Percentiles rank a stretch among this genome's conserved stretches.
Conservation (phyloP, 2,888 invertebrate species). For the Phoenoteleia sp. region DNA sequence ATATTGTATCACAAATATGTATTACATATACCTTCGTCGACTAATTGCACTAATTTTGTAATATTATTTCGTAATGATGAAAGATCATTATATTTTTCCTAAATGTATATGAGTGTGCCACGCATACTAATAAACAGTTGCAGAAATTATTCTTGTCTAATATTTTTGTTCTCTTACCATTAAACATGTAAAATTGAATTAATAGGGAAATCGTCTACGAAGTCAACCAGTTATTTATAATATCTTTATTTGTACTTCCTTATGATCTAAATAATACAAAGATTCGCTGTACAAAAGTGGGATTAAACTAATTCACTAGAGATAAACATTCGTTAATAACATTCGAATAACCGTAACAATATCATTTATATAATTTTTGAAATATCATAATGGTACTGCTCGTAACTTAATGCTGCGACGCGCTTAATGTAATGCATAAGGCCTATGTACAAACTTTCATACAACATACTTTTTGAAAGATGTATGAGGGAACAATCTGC, state of each 20-base stretch:
- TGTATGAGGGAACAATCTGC: conserved; percentile 58
- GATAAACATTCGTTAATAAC: conserved; percentile 65
- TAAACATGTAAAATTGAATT: too few species aligned
- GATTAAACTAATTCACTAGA: conserved; percentile 58
- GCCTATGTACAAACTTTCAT: conserved; percentile 83
- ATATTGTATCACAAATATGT: too few species aligned
- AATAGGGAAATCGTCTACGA: too few species aligned
- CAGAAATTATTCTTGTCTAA: too few species aligned
- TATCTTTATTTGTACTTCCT: conserved; percentile 61
- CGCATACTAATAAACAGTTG: too few species aligned
- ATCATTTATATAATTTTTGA: conserved; percentile 32
- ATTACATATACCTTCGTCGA: too few species aligned
- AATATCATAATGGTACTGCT: conserved; percentile 62
- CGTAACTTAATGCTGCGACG: conserved; percentile 16
- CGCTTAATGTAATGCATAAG: conserved; percentile 63
- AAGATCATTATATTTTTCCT: background rate
- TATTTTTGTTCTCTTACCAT: too few species aligned
- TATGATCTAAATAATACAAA: conserved; percentile 58
- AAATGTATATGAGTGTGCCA: too few species aligned
- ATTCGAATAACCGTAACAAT: conserved; percentile 56
- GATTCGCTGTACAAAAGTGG: conserved; percentile 64
- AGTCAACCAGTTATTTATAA: conserved; percentile 4
- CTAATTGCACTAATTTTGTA: too few species aligned
- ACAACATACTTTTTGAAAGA: conserved; percentile 74
- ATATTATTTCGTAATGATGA: too few species aligned